phyloP scores from a whole-genome alignment of 2,888 invertebrate species.

The Cryptus armator region DNA sequence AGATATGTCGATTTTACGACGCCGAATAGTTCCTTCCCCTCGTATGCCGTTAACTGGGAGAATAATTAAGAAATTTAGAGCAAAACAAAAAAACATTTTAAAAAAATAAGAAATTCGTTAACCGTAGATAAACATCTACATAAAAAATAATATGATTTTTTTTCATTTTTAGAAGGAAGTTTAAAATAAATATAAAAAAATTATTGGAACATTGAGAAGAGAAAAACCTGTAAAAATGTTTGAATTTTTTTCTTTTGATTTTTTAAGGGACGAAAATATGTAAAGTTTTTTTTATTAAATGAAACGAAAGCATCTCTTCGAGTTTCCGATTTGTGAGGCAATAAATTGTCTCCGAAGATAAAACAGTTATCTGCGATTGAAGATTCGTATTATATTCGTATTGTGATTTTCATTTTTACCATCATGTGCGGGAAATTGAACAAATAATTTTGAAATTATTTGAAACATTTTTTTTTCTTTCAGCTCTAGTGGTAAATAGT shows the following conservation, averaged over 20 bases:
- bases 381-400: background rate
- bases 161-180: no score
- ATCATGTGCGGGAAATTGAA: background rate
- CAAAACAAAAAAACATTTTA: background rate
- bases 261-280: background rate
- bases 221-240: no score
- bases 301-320: background rate
- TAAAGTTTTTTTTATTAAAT: background rate
- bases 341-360: background rate
- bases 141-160: no score
- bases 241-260: no score
- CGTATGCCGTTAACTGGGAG: conserved; percentile 89
- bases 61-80: conserved; percentile 22
- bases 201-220: no score
- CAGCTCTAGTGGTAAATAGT: no score
- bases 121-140: no score
- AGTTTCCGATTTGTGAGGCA: background rate
- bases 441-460: background rate
- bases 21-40: conserved; percentile 87
- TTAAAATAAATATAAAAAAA: no score
- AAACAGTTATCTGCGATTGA: background rate
- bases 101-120: background rate
- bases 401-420: background rate
- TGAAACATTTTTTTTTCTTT: background rate
- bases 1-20: conserved; percentile 89